Conservation (phyloP, 2,113 vertebrate species). For the Danio rerio region GRCz12tu NC_133187.1:38266001-38266500, state of each 20-base stretch:
- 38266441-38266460: conserved; percentile 74
- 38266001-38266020: conserved; percentile 30
- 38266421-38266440: conserved; percentile 67
- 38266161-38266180: not conserved
- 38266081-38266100: conserved; percentile 11
- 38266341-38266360: conserved; percentile 59
- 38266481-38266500: conserved; percentile 25
- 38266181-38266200: not conserved
- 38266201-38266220: not conserved
- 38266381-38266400: conserved; percentile 57
- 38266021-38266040: conserved; percentile 14
- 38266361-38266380: conserved; percentile 60
- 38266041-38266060: conserved; percentile 25
- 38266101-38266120: conserved; percentile 4
- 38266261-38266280: too few relatives aligned
- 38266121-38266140: not conserved
- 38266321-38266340: conserved; percentile 56
- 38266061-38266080: conserved; percentile 24
- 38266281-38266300: too few relatives aligned
- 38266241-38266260: too few relatives aligned
- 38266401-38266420: conserved; percentile 65
- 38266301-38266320: conserved; percentile 41
- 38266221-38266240: not conserved
- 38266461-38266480: conserved; percentile 32
- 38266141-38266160: not conserved